A percentile compares a stretch with the other conserved stretches of the same genome.
Conservation (phyloP, 37 sponge, comb jelly and placozoan genomes). For the Halisarca cf. caerulea region DNA sequence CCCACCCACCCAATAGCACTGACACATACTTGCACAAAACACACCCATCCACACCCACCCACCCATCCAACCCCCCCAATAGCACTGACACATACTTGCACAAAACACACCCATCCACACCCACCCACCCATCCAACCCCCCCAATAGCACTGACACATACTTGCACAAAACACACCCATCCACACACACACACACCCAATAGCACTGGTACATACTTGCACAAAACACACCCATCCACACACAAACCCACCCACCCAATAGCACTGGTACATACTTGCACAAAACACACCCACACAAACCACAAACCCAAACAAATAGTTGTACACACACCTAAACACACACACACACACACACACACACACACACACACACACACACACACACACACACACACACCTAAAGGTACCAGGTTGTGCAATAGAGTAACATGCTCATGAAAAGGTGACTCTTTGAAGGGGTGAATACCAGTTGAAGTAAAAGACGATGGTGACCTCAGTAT, state of each 20-base stretch:
- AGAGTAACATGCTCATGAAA: neutral
- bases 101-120: neutral
- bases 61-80: neutral
- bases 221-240: too few species aligned
- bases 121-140: neutral
- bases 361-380: conserved; percentile 1
- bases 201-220: conserved; percentile 2
- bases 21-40: neutral
- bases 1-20: neutral
- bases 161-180: neutral
- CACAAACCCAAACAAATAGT: neutral
- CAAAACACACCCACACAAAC: conserved; percentile 18
- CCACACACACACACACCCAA: conserved; percentile 20
- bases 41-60: too few species aligned
- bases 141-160: too few species aligned
- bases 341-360: neutral
- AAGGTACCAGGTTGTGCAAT: neutral
- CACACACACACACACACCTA: conserved; percentile 22
- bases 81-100: neutral
- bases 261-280: neutral
- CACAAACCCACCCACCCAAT: neutral
- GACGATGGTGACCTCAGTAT: too few species aligned
- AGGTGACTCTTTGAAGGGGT: conserved; percentile 8
- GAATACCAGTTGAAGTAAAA: neutral
- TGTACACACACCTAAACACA: too few species aligned